These are phyloP conservation scores for Chorisops tibialis DNA, from an alignment of 2,888 invertebrate genomes.

Conservation along the genomic window DNA sequence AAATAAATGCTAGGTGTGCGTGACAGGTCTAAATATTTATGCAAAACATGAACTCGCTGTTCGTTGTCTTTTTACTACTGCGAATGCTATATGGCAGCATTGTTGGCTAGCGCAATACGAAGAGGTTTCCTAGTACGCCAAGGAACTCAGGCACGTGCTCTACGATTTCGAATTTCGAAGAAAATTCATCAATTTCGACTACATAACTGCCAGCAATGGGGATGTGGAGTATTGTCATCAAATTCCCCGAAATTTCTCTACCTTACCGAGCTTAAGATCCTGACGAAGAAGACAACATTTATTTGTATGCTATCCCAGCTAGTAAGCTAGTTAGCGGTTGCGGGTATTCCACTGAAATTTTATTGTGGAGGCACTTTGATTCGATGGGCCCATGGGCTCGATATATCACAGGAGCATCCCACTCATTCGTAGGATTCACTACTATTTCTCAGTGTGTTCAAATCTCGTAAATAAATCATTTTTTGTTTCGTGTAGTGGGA, in stretches of 20 bases:
- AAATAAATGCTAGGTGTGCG: slow-evolving; percentile 7
- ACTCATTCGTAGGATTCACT: background rate
- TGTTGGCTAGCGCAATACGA: background rate
- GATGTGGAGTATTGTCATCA: background rate
- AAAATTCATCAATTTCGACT: slow-evolving; percentile 20
- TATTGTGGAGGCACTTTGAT: slow-evolving; percentile 13
- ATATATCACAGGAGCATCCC: slow-evolving; percentile 8
- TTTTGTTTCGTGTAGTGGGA: too few species aligned
- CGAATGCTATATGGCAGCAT: background rate
- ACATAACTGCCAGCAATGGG: background rate
- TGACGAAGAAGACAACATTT: background rate
- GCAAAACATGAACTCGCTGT: slow-evolving; percentile 21
- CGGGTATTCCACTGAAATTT: slow-evolving; percentile 10
- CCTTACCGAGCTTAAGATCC: background rate
- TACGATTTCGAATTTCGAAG: background rate
- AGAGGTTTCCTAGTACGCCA: background rate
- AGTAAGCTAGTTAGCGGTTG: slow-evolving; percentile 20
- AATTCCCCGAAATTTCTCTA: background rate
- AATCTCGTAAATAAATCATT: too few species aligned
- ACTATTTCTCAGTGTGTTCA: too few species aligned
- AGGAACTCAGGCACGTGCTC: background rate
- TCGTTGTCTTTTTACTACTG: slow-evolving; percentile 15
- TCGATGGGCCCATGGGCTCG: slow-evolving; percentile 15
- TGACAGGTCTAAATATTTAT: slow-evolving; percentile 18
- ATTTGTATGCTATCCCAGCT: slow-evolving; percentile 15